Conservation (phyloP, 2,888 invertebrate species). For the Cheilosia urbana region DNA sequence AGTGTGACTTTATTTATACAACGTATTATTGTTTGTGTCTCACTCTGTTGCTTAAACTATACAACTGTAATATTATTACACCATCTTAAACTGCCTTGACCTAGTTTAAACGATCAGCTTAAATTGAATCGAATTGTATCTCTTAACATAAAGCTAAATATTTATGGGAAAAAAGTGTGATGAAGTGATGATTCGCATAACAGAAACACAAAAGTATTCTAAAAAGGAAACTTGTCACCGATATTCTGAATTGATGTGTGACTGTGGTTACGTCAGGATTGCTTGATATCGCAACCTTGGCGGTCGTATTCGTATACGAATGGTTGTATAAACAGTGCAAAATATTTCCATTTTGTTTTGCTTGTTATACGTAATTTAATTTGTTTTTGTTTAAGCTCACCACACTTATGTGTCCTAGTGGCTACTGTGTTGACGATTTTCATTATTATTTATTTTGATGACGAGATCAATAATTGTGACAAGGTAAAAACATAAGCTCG, state of each 20-base stretch:
- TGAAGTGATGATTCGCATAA: constrained; percentile 39
- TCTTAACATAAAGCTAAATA: constrained; percentile 31
- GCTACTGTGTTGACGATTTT: background rate
- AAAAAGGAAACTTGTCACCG: constrained; percentile 61
- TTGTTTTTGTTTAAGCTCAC: background rate
- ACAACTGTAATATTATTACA: background rate
- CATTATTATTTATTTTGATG: background rate
- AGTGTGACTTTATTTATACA: background rate
- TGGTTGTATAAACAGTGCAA: background rate
- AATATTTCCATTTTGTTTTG: background rate
- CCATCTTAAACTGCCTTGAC: constrained; percentile 44
- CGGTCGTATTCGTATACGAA: background rate
- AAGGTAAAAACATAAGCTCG: no score
- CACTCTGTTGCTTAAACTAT: background rate
- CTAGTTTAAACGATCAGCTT: constrained; percentile 31
- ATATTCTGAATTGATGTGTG: constrained; percentile 32
- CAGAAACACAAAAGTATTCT: constrained; percentile 22
- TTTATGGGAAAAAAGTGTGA: constrained; percentile 38
- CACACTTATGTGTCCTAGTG: background rate
- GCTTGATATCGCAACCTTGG: constrained; percentile 16
- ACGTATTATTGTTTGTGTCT: constrained; percentile 16
- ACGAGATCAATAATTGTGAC: background rate
- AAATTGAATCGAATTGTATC: constrained; percentile 42
- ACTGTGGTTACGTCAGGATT: constrained; percentile 51
- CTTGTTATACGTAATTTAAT: no score